Base-by-base conservation (phyloP, 2,797 vertebrate species). In the Oryzias sinensis region DNA sequence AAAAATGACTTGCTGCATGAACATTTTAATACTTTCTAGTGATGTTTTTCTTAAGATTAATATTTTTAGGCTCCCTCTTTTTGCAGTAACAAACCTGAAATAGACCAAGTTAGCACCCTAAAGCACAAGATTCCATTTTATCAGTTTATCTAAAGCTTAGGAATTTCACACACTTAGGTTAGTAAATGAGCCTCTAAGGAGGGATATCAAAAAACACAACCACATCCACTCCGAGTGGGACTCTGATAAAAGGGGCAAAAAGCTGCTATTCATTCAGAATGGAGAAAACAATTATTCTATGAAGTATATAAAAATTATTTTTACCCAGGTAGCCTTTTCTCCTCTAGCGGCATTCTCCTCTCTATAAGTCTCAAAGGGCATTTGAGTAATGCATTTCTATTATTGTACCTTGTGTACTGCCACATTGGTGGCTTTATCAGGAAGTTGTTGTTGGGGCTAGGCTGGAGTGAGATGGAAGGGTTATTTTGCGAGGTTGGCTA, bases 321-420 rank as follows among this genome's bases (percentile, higher is more conserved):
- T 87, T 88, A 77, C 79, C 68, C 64, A 82, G 77, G 80, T 79
- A 82, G 74, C 78, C 72, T 69, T 82, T 69, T 76, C 83, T 85
- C 70, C 67, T 70, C 71, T 85, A 73, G 80, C 80, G 68, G 74
- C 43, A 15, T 51, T 58, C 73, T 52, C 73, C 86, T 88, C 88
- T 89, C 87, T 78, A 63, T 73, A 76, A 71, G 85, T 89, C 80
- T 81, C 84, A 79, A 85, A 86, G 83, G 83, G 80, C 79, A 83
- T 77, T 73, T 79, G 83, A 87, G 87, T 89, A 87, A 88, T 93
- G 87, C 77, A 80, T 90, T 91, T 87, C 81, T 89, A 88, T 89
- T 90, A 90, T 89, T 88, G 87, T 74, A 77, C 83, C 78, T 73
- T 66, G 85, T 83, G 76, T 79, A 60, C 85, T 85, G 88, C 90